phyloP scores from a whole-genome alignment of 2,113 vertebrate species.

The Entelurus aequoreus region DNA sequence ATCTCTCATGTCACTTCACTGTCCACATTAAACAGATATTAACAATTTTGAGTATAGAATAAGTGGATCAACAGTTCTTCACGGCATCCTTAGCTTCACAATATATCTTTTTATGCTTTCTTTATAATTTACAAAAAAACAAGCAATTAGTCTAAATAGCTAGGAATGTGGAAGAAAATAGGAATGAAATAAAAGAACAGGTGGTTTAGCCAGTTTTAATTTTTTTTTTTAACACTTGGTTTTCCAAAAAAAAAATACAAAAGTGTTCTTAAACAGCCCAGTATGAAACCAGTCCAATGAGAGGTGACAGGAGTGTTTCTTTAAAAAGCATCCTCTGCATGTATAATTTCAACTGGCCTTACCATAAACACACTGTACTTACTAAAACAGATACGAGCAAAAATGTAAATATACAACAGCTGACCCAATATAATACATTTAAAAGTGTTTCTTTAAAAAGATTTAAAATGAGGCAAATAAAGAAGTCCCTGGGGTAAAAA shows the following conservation, averaged over 20 bases:
- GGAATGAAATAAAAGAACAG: constrained; percentile 18
- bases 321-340: constrained; percentile 72
- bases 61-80: no score
- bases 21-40: no score
- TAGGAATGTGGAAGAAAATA: no score
- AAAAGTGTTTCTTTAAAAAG: constrained; percentile 71
- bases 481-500: constrained; percentile 63
- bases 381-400: constrained; percentile 83
- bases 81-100: no score
- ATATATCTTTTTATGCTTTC: no score
- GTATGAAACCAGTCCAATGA: constrained; percentile 77
- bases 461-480: constrained; percentile 27
- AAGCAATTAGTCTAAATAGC: no score
- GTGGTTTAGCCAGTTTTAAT: constrained; percentile 80
- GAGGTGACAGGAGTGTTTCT: constrained; percentile 75
- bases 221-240: constrained; percentile 93
- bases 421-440: constrained; percentile 72
- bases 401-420: constrained; percentile 82
- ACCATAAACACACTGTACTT: constrained; percentile 72
- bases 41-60: no score
- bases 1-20: no score
- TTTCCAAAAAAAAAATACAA: no score
- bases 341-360: constrained; percentile 65
- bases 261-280: constrained; percentile 80
- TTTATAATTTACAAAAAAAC: no score